A percentile compares a stretch with the other conserved stretches of the same genome.
Evolutionary conservation across 2,888 invertebrate genomes (phyloP).

Genomic region (Creontiades dilutus): DNA sequence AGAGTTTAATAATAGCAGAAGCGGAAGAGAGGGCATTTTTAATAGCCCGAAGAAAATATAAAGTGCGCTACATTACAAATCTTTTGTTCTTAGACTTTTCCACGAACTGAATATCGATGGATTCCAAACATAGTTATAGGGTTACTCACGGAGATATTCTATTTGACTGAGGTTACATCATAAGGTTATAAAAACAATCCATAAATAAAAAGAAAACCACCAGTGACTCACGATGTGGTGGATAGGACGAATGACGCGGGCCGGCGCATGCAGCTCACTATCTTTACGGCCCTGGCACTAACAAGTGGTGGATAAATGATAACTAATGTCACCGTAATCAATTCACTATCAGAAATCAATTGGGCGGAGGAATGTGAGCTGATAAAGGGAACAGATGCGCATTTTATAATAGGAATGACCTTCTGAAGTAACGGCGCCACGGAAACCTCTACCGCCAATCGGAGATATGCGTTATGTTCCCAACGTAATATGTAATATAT

Average conservation of each 20-base stretch:
- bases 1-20: too few species aligned
- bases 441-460: too few species aligned
- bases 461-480: too few species aligned
- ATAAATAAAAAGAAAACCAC: not conserved
- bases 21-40: too few species aligned
- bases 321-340: not conserved
- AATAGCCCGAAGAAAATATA: too few species aligned
- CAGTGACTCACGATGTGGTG: not conserved
- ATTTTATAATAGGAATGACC: not conserved
- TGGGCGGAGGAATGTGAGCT: not conserved
- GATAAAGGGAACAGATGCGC: not conserved
- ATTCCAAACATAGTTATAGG: not conserved
- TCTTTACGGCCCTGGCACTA: not conserved
- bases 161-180: not conserved
- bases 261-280: not conserved
- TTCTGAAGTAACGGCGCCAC: too few species aligned
- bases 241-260: not conserved
- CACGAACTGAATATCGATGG: not conserved
- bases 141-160: not conserved
- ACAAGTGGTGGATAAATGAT: not conserved
- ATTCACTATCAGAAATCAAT: not conserved
- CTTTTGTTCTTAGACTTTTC: too few species aligned
- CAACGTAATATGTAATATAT: too few species aligned
- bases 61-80: too few species aligned
- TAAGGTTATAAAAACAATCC: not conserved